These are phyloP conservation scores for Phalloptychus januarius DNA, from an alignment of 2,797 vertebrate species.

Conservation along the genomic window DNA sequence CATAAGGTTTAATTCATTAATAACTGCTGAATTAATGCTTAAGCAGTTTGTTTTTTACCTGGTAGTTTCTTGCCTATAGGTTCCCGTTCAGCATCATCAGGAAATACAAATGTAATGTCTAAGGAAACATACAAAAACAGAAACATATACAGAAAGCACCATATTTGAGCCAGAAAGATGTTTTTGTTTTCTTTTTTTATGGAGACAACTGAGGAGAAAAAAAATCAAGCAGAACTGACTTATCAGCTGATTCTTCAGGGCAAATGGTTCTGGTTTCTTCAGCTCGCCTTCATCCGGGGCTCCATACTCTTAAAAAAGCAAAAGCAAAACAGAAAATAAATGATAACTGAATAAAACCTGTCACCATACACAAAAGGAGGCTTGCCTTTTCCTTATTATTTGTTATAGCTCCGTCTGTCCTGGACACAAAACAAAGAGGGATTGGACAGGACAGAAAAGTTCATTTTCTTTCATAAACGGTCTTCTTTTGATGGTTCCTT, in stretches of 20 bases:
- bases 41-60: constrained; percentile 77
- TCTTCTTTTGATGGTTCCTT: too few relatives aligned
- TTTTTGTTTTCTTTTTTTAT: neutral
- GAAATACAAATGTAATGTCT: constrained; percentile 90
- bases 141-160: neutral
- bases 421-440: too few relatives aligned
- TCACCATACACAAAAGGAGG: neutral
- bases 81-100: constrained; percentile 79
- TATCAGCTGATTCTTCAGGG: constrained; percentile 90
- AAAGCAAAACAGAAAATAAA: neutral
- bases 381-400: neutral
- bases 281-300: constrained; percentile 90
- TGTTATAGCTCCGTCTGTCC: neutral
- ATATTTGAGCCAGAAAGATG: neutral
- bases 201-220: constrained; percentile 11
- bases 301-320: constrained; percentile 84
- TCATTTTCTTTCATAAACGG: neutral
- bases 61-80: constrained; percentile 89
- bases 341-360: neutral
- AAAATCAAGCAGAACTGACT: constrained; percentile 78
- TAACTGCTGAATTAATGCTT: neutral
- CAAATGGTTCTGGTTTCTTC: constrained; percentile 78
- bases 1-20: neutral
- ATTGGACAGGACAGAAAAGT: neutral
- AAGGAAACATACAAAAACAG: constrained; percentile 5